Evolutionary conservation across 2,888 invertebrate species (phyloP), one percentile per base, ranked within the genome.

Genomic region (Papilio demoleus): DNA sequence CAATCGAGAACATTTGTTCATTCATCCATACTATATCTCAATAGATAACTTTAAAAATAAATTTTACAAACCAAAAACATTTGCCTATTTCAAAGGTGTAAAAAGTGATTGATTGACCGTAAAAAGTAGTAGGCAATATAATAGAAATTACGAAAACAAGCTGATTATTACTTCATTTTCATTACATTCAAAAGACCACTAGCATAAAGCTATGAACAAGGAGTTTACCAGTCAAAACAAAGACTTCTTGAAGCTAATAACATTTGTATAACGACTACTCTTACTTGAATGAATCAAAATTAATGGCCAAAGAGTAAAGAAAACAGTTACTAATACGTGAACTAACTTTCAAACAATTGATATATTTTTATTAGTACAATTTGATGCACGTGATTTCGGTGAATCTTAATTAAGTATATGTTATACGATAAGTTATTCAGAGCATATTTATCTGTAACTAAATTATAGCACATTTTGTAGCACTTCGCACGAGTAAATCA

Each of bases 1-100:
- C 75, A 73, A 73, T 72, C 77, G 75, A 53, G 64, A 27, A 84
- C 79, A 81, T 84, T 84, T 80, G 83, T 88, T 84, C 90, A 88
- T 90, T 89, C 88, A 89, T 77, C 50, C 42, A 64, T 59, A 59
- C 59, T 22, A 36, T 60, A 38, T 3, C 12, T 63, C 24, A 68
- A 68, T 36, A 19, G 24, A 60, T 12, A 40, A 22, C 59, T 38
- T 59, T 12, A 4, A 34, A 22, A 22, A 40, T 53, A 22, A 2
- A 53, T 11, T 1, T 6, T 12, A 24, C 22, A 14, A 3, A 38
- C 1, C 1, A 11, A 4, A 12, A 38, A 12, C 6, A 19, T 42
- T 19, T 19, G 17, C 5, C 2, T 17, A 42, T 17, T 42, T 6
- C 17, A 42, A 31, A 31, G 31, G 6, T 31, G 3, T 31, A n/a